These are phyloP conservation scores for Perizoma flavofasciatum DNA, from an alignment of 2,888 invertebrate species.

Conservation along the genomic window DNA sequence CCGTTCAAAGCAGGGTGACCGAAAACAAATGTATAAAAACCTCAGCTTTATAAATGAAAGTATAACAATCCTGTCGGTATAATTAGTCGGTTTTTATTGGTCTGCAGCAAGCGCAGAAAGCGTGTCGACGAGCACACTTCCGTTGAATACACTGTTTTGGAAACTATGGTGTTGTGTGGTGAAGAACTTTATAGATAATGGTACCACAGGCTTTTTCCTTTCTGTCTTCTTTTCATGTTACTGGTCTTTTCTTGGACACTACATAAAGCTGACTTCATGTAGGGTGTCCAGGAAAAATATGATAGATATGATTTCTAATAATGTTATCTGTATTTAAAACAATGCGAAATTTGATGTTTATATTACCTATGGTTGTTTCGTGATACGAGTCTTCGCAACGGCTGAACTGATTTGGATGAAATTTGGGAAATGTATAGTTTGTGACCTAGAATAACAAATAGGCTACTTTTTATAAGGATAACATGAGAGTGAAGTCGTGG, in stretches of 20 bases:
- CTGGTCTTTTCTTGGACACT: neutral
- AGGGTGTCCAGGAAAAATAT: too few species aligned
- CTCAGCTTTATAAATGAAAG: slow-evolving; percentile 43
- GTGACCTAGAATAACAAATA: too few species aligned
- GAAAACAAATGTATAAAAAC: slow-evolving; percentile 14
- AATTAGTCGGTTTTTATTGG: slow-evolving; percentile 45
- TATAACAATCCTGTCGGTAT: slow-evolving; percentile 44
- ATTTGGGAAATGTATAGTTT: too few species aligned
- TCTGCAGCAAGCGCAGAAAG: slow-evolving; percentile 50
- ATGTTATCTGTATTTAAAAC: too few species aligned
- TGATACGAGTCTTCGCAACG: too few species aligned
- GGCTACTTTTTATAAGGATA: too few species aligned
- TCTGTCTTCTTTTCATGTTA: neutral
- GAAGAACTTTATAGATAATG: neutral
- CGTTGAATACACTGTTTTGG: slow-evolving; percentile 35
- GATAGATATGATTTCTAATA: too few species aligned
- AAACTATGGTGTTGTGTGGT: slow-evolving; percentile 13
- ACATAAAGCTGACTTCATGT: neutral
- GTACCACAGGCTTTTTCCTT: neutral
- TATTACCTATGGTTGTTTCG: too few species aligned
- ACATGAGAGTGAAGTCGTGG: too few species aligned
- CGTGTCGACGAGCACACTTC: slow-evolving; percentile 50
- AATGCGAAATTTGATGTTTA: too few species aligned
- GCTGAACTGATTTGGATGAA: too few species aligned
- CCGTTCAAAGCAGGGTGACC: too few species aligned